Base-by-base conservation (phyloP, 1,140 invertebrate genomes). In the Gonioctena quinquepunctata region DNA sequence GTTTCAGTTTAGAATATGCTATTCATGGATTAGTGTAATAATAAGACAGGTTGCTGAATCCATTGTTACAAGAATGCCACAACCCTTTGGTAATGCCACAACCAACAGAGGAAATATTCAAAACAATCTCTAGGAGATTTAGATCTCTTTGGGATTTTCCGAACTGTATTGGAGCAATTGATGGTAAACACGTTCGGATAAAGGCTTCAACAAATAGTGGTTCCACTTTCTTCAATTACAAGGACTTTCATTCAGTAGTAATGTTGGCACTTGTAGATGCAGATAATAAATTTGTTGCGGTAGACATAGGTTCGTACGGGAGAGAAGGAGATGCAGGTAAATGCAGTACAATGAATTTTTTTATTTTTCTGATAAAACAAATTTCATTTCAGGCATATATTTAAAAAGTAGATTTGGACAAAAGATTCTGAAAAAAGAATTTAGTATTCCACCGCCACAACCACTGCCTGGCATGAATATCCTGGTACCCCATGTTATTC, bases 191-290 rank as follows among this genome's bases (percentile, higher is more conserved):
- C 21, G 11, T 48, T 18, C 3, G 28, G 3, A 33, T 33, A 33
- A 33, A 33, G 28, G 28, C 28, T 33, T 13, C 1, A 13, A 50
- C 62, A 42, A 78, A 77, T 52, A 76, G 75, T 57, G 82, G 84
- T 33, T 71, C 75, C 7, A 42, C 69, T 6, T 85, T 72, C 73
- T 83, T 77, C 64, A 86, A 86, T 69, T 84, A 85, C 48, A 86
- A 75, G 2, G 75, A 68, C 23, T 28, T 42, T 70, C 84, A 81
- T 72, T 83, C 79, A 42, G 77, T 86, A 50, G 83, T 86, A 42
- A 71, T 87, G 16, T 72, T 85, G 54, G 86, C 81, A 4, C 28
- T 86, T 7, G 83, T 83, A 11, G 84, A 87, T 76, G 81, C 80
- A 4, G 74, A 85, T 65, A 85, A 81, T 71, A 79, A 80, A 69